Evolutionary conservation across 2,113 vertebrate genomes (phyloP).

Genomic region (Gambusia affinis): DNA sequence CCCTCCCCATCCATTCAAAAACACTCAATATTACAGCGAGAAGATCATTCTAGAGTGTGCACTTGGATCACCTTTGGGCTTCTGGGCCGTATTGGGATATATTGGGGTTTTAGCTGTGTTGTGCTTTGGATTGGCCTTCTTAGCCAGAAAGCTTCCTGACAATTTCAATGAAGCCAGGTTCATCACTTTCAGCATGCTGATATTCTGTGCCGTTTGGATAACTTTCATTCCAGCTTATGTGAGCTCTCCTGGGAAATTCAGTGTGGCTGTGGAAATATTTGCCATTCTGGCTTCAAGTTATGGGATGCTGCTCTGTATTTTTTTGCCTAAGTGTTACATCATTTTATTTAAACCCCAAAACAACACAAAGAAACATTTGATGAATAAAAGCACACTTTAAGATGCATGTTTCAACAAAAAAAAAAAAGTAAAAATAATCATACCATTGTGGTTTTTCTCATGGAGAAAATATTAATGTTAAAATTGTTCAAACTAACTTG

Average conservation of each 20-base stretch:
- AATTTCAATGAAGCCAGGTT: constrained; percentile 79
- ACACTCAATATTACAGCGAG: constrained; percentile 68
- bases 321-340: constrained; percentile 78
- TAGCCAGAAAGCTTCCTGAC: constrained; percentile 75
- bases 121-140: constrained; percentile 75
- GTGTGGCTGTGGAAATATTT: constrained; percentile 81
- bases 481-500: too few species aligned
- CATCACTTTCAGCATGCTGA: constrained; percentile 80
- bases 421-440: neutral
- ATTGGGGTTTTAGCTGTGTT: constrained; percentile 73
- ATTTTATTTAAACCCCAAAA: constrained; percentile 79
- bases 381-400: constrained; percentile 66
- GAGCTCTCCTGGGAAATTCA: constrained; percentile 80
- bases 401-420: neutral
- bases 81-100: constrained; percentile 79
- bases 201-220: constrained; percentile 80
- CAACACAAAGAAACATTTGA: constrained; percentile 78
- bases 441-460: neutral
- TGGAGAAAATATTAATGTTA: neutral
- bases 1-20: constrained; percentile 74
- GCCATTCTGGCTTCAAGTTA: constrained; percentile 80
- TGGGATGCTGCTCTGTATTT: constrained; percentile 78
- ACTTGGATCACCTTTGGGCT: constrained; percentile 71
- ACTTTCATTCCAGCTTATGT: constrained; percentile 80
- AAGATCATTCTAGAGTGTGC: constrained; percentile 77